Evolutionary conservation across 2,797 vertebrate genomes (phyloP).

Genomic region (Prionace glauca): DNA sequence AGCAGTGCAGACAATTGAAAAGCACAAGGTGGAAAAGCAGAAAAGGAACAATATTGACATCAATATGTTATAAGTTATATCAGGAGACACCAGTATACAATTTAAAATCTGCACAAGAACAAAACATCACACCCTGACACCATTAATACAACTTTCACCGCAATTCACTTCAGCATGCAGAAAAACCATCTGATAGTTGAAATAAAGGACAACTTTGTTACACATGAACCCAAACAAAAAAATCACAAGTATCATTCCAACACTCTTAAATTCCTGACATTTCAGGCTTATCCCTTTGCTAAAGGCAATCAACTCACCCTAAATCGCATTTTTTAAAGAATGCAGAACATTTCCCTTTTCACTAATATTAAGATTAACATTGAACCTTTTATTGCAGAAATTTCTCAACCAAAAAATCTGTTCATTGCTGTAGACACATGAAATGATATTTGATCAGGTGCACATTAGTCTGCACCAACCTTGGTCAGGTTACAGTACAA

Average conservation of each 20-base stretch:
- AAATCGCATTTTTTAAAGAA: neutral
- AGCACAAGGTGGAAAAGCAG: neutral
- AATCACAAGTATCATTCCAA: neutral
- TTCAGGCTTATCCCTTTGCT: neutral
- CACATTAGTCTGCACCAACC: neutral
- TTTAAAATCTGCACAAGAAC: neutral
- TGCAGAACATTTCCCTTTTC: neutral
- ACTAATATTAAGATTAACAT: neutral
- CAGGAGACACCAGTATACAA: neutral
- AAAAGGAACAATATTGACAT: conserved; percentile 3
- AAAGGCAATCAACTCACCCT: neutral
- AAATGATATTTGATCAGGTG: neutral
- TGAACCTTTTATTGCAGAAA: neutral
- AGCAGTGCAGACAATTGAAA: neutral
- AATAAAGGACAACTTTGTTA: neutral
- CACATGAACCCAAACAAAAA: neutral
- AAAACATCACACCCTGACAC: neutral
- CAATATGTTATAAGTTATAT: neutral
- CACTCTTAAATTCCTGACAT: neutral
- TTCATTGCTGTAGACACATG: neutral
- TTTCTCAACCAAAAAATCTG: neutral
- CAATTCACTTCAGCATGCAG: neutral
- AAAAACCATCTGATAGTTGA: neutral
- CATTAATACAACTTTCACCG: neutral
- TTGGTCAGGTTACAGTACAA: neutral